Base-by-base conservation (phyloP, 2,113 vertebrate species). In the Heloderma charlesbogerti region DNA sequence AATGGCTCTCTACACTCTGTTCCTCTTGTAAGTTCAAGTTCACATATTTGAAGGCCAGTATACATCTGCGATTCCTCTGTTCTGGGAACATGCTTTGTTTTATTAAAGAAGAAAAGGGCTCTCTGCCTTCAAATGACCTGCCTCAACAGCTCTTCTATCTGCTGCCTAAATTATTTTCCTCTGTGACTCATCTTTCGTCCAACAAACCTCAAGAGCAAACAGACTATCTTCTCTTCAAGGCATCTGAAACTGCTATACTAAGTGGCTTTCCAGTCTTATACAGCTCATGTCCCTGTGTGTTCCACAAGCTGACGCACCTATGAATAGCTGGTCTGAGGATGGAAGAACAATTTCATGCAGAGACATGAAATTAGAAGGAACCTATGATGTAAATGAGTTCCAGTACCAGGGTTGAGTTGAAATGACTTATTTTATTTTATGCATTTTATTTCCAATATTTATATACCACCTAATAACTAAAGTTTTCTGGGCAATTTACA, bases 221-320 rank as follows among this genome's bases (percentile, higher is more conserved):
- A 20, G 0, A 0, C 0, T 0, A 0, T 9, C 0, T 74, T 72
- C 51, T 92, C 51, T 89, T 89, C 86, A 83, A 84, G 5, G 12
- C 25, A 0, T 2, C 20, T 92, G n/a, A 67, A 88, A 3, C 2
- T 75, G 6, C 51, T 6, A 4, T 74, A 43, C n/a, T 84, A 67
- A 80, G 4, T 57, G 54, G 84, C 77, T 54, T 94, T 92, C 20
- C 15, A 63, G 84, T 83, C 87, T 67, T 79, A 91, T 92, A 83
- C 37, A 34, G 81, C 79, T 91, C 71, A 79, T 45, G 6, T 67
- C 1, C 60, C 69, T 34, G 7, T 2, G 6, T 75, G 12, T 31
- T 86, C 89, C 4, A 91, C 8, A 40, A 34, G 90, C 16, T 79
- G 92, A 40, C 63, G 60, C 2, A 34, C 2, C 6, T 91, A 75